Base-by-base conservation (phyloP, 2,888 invertebrate species). In the Dicyrtoma fusca region DNA sequence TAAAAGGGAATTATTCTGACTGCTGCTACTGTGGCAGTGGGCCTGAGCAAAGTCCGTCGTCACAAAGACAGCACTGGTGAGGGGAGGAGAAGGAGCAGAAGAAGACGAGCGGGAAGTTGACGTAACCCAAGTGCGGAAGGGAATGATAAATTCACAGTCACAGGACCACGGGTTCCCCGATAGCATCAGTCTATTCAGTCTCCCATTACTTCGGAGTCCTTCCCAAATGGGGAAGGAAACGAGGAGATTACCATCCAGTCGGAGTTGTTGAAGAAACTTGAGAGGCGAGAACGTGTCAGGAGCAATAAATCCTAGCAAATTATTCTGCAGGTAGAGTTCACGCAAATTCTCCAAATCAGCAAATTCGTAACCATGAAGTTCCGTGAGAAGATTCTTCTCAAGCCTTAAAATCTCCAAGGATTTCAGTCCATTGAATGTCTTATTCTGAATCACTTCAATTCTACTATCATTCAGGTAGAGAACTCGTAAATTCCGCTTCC, bases 181-280 rank as follows among this genome's bases (percentile, higher is more conserved):
- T 26, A 84, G 71, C 14, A 90, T 90, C 77, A 95, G 83, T 74
- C 92, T 91, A 81, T 87, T 89, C 78, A 94, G 86, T 79, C 89
- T 87, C n/a, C 87, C 85, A 82, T 91, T 90, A 83, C 85, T 86
- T 14, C 88, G 86, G 81, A 92, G 87, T 34, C 34, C 34, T 82
- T 88, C 90, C 89, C 92, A 92, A 72, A 94, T 89, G 59, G 92
- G 90, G 84, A 92, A 91, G 74, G 89, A 51, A 13, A 90, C 89
- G 79, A 95, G 85, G 74, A 90, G 89, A 84, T 95, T 95, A 74
- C 94, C 93, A 82, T 94, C 93, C 76, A 95, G 86, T 45, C 92
- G 87, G 71, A 95, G 86, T 73, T 91, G 87, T 10, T 92, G 90
- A 81, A 95, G 86, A 63, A 92, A 92, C 79, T 88, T 88, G 75